Conservation (phyloP, 2,113 vertebrate genomes). For the Telmatochromis sp. region DNA sequence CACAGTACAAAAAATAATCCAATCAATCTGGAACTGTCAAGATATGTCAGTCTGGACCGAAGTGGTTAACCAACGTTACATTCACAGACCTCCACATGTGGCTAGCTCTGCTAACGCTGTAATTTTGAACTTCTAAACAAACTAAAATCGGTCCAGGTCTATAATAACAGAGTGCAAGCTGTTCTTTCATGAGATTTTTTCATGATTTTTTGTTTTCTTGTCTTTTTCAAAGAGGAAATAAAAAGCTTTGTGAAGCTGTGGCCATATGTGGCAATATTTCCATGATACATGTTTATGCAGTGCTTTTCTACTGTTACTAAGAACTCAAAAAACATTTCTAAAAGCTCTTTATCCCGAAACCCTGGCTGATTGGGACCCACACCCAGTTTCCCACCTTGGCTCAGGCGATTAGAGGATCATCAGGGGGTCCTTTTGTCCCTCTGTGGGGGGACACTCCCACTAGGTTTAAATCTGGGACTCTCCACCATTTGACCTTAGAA, state of each 20-base stretch:
- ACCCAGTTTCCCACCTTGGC: too few species aligned
- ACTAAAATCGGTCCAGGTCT: accelerated
- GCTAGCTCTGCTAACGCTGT: accelerated
- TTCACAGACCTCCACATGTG: accelerated
- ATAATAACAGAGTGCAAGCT: not conserved
- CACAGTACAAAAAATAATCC: not conserved
- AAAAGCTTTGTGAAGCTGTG: not conserved
- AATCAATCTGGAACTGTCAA: not conserved
- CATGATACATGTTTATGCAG: not conserved
- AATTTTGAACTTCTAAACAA: not conserved
- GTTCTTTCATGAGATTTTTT: not conserved
- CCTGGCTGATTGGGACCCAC: too few species aligned
- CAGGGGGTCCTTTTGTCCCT: too few species aligned
- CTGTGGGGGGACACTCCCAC: too few species aligned
- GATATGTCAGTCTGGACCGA: not conserved
- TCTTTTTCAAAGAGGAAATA: not conserved
- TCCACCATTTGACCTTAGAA: too few species aligned
- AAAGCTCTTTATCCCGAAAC: too few species aligned
- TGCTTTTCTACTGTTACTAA: not conserved
- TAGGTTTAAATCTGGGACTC: too few species aligned
- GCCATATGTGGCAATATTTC: not conserved
- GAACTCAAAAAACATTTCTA: not conserved
- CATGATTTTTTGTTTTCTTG: not conserved
- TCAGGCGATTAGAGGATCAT: too few species aligned
- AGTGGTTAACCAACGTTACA: not conserved